A percentile compares a stretch with the other conserved stretches of the same genome.
Conservation (phyloP, 1,140 invertebrate genomes). For the Antheraea pernyi region DNA sequence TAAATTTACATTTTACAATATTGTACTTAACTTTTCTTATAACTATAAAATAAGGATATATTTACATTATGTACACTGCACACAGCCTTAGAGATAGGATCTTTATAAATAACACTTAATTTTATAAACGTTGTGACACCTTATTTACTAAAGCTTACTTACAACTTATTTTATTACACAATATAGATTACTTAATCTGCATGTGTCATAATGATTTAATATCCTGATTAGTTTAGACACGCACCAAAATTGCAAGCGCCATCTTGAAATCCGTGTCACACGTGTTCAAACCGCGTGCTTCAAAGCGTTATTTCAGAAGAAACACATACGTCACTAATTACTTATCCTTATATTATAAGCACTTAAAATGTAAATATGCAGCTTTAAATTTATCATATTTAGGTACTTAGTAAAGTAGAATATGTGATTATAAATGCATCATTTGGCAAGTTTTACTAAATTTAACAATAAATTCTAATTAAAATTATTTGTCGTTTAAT, state of each 20-base stretch:
- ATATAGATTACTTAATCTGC: not conserved
- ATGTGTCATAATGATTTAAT: not conserved
- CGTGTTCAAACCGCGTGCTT: no score
- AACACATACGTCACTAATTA: no score
- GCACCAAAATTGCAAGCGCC: not conserved
- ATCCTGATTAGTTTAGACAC: not conserved
- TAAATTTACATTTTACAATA: slow-evolving; percentile 3
- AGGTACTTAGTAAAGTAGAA: not conserved
- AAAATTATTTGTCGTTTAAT: not conserved
- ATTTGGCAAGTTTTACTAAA: slow-evolving; percentile 7
- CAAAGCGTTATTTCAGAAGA: no score
- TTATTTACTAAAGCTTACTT: slow-evolving; percentile 31
- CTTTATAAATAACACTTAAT: slow-evolving; percentile 43
- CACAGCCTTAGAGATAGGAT: slow-evolving; percentile 54
- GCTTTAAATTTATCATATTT: not conserved
- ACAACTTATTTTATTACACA: not conserved
- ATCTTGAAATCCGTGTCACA: not conserved
- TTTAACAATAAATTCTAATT: not conserved
- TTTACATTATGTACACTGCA: slow-evolving; percentile 57
- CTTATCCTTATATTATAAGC: not conserved
- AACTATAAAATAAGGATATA: slow-evolving; percentile 19
- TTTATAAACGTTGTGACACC: slow-evolving; percentile 58
- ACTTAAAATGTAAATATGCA: not conserved
- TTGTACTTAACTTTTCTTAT: not conserved
- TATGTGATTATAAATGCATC: slow-evolving; percentile 8